Evolutionary conservation across 2,888 invertebrate genomes (phyloP), one percentile per base, ranked within the genome.

Genomic region (Drosophila gaucha): DNA sequence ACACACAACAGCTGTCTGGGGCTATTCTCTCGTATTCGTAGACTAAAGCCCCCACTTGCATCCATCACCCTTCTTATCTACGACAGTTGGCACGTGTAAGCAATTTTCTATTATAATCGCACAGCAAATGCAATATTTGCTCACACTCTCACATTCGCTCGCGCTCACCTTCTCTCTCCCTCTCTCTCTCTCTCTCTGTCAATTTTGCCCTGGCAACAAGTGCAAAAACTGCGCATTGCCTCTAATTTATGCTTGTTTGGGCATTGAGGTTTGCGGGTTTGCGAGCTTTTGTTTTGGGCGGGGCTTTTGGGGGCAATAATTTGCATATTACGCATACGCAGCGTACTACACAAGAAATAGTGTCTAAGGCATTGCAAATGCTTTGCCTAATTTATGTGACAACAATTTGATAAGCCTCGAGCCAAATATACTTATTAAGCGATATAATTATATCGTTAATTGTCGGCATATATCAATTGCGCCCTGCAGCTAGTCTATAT

Each of bases 51-150:
- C 43, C 33, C 43, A 30, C 16, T 20, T 28, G 39, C 31, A 22
- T n/a, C 30, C 28, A 26, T 41, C 36, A 20, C 28, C 62, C 63
- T 24, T 39, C 57, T 62, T 18, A 39, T 57, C 79, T 8, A 75
- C 66, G 44, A 62, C 67, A 63, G 14, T 64, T 59, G 85, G 74
- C 85, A 85, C 85, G 85, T 85, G 84, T 86, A 85, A 83, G 83
- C 83, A 73, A 87, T 87, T 85, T 73, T 75, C 76, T 76, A 69
- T 65, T 75, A 68, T 85, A 87, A 82, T 85, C 79, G 77, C 58
- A 3, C 14, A 28, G 2, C 72, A 68, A 64, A 77, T 73, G 66
- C 70, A 75, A 56, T 70, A 67, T 55, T 60, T 62, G 41, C 59
- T 28, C 67, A 46, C 67, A 28, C 58, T 52, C 58, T 41, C 51